Percentiles rank a stretch among this genome's conserved stretches.
phyloP scores from a whole-genome alignment of 1,140 invertebrate species.

The Trichonephila inaurata region DNA sequence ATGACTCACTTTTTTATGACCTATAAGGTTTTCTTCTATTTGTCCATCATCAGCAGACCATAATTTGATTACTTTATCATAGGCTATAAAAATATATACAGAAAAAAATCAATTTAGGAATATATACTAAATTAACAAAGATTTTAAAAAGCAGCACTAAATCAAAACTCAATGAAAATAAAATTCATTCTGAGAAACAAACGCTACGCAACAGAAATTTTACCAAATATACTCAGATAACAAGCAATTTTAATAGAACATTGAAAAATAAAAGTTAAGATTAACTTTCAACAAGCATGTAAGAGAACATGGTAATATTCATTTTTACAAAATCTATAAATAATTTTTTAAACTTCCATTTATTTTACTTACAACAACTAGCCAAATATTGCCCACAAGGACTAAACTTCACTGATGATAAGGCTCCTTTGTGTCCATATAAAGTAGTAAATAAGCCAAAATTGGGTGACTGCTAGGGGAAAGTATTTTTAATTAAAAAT shows the following conservation, averaged over 20 bases:
- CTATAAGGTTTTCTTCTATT: background rate
- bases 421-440: slow-evolving; percentile 98
- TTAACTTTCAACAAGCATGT: too few relatives aligned
- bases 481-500: too few relatives aligned
- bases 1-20: slow-evolving; percentile 40
- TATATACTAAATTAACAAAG: too few relatives aligned
- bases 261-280: too few relatives aligned
- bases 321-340: background rate
- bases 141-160: too few relatives aligned
- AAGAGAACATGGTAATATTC: background rate
- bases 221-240: too few relatives aligned
- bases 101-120: background rate
- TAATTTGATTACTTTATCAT: slow-evolving; percentile 49
- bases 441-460: slow-evolving; percentile 97
- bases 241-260: too few relatives aligned
- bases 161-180: too few relatives aligned
- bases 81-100: slow-evolving; percentile 20
- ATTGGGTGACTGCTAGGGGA: slow-evolving; percentile 86
- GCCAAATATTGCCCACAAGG: slow-evolving; percentile 99
- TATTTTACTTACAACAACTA: slow-evolving; percentile 90
- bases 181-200: too few relatives aligned
- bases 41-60: slow-evolving; percentile 25
- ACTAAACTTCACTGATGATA: slow-evolving; percentile 99
- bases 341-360: background rate
- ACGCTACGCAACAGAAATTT: too few relatives aligned